Evolutionary conservation across 2,797 vertebrate genomes (phyloP), one percentile per base, ranked within the genome.

Genomic region (Syngnathus rostellatus): DNA sequence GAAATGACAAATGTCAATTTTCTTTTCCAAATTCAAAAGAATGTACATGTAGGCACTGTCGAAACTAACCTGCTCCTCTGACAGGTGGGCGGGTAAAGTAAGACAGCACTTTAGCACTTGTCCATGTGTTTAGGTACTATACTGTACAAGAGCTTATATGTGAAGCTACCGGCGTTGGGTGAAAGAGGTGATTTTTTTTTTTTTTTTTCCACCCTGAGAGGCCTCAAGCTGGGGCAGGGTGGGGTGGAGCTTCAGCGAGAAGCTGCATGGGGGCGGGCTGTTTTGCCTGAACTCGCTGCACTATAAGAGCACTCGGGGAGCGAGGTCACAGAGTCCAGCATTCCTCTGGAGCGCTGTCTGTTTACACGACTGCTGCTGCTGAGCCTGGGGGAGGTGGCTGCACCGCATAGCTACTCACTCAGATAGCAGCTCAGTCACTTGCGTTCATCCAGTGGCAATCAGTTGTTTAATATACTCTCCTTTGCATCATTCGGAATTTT

Each of bases 241-340:
- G 61, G 82, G 87, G 86, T 77, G 78, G 85, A 80, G 85, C 81
- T 81, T 76, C 64, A 59, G 85, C 83, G 85, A 83, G 84, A 86
- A 72, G 71, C 82, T 83, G 81, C 77, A 55, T 73, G 85, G 82
- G 31, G 85, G 84, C 71, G 83, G 84, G 83, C 76, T 77, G 84
- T 83, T 86, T 70, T 78, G 82, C 79, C 76, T 89, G 90, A 92
- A 92, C 91, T 80, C 87, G 61, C 78, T 91, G 90, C 88, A 89
- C 89, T 88, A 81, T 77, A 86, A 84, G 88, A 85, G 85, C 81
- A 88, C 86, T 86, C 76, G 75, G 87, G 84, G 85, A 78, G 75
- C 78, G 88, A 88, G 90, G 91, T 92, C 90, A 91, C 70, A 70
- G 89, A 86, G 91, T 91, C 85, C 90, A 90, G 88, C 83, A 89